Base-by-base conservation (phyloP, 2,888 invertebrate species). In the Cybosia mesomella region DNA sequence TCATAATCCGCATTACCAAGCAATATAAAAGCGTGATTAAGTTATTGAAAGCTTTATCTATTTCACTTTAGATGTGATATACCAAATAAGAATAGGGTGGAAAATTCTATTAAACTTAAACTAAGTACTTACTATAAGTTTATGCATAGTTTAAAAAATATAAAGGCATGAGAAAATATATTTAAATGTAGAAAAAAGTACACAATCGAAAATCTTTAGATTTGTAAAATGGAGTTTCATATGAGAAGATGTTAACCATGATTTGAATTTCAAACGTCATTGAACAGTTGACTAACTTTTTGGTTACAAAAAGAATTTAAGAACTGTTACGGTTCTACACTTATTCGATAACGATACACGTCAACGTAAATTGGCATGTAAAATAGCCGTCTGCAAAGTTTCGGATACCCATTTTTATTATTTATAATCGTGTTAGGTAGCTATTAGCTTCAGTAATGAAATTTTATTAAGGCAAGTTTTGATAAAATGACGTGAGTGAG, bases 361-460 rank as follows among this genome's bases (percentile, higher is more conserved):
- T 53, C 18, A 39, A 68, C 58, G 22, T 53, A 36, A 64, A 58
- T 76, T 59, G 43, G 2, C 36, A 59, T 60, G 13, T 22, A 15
- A 36, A 58, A 58, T 32, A 49, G 64, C 58, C 58, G 62, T 67
- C 61, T 61, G 49, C 53, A 32, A 64, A 74, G 39, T 68, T 72
- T 32, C 1, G 10, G 34, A 21, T 49, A 54, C 64, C 71, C 67
- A 58, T 58, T 61, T 24, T 18, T 1, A 1, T 36, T 34, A 15
- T 65, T 43, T 24, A 58, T 32, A 64, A 22, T 65, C 49, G 65
- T 49, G 49, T 53, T 34, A 34, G 15, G 8, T 43, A 57, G 15
- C 43, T 43, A 32, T 65, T 58, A 65, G 53, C 28, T 32, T 58
- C 8, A 49, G 9, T 49, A 49, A n/a, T 49, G 2, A 49, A 49